Conservation (phyloP, 2,797 vertebrate species). For the Darevskia nairensis region DNA sequence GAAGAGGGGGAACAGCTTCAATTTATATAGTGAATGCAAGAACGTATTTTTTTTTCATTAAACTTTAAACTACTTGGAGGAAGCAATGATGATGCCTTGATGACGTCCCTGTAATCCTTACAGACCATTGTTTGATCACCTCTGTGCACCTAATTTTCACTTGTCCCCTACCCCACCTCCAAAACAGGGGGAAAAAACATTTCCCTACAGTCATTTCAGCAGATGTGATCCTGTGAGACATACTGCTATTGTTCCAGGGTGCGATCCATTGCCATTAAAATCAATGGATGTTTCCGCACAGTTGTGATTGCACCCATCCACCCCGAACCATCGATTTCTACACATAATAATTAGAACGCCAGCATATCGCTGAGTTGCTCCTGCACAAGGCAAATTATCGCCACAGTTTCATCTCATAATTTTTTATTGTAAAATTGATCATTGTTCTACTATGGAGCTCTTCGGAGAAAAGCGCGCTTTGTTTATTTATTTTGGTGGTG, state of each 20-base stretch:
- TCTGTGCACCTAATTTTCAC: conserved; percentile 50
- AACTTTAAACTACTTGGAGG: conserved; percentile 57
- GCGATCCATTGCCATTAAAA: not conserved
- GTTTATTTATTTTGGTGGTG: conserved; percentile 61
- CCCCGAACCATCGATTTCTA: conserved; percentile 32
- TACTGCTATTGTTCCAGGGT: conserved; percentile 17
- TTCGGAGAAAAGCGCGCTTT: conserved; percentile 33
- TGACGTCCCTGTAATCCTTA: conserved; percentile 58
- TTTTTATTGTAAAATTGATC: conserved; percentile 39
- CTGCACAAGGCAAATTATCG: conserved; percentile 34
- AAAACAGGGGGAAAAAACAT: conserved; percentile 36
- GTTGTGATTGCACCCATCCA: not conserved
- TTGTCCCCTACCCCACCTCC: not conserved
- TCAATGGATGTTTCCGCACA: not conserved
- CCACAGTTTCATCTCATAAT: conserved; percentile 42
- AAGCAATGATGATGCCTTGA: conserved; percentile 52
- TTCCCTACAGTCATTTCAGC: conserved; percentile 33
- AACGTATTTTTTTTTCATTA: conserved; percentile 44
- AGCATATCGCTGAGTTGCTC: conserved; percentile 27
- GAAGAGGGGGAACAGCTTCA: not conserved
- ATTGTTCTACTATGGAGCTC: conserved; percentile 14
- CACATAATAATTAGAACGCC: conserved; percentile 15
- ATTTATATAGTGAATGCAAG: not conserved
- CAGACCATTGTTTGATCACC: conserved; percentile 46
- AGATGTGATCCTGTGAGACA: conserved; percentile 17